Base-by-base conservation (phyloP, 2,888 invertebrate species). In the Lasioglossum leucozonium region DNA sequence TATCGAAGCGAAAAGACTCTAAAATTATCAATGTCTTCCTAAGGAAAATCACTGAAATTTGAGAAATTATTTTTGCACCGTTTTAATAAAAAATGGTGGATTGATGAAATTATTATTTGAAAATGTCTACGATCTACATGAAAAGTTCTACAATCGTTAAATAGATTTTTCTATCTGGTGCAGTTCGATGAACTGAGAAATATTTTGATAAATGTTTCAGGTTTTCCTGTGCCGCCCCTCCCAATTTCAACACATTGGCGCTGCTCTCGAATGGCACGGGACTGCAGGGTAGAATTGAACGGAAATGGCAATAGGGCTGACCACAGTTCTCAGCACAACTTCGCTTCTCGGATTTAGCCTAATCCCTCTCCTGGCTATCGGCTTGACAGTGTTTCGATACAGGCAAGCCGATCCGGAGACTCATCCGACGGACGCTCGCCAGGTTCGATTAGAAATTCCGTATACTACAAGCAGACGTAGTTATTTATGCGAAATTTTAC, bases 381-480 rank as follows among this genome's bases (percentile, higher is more conserved):
- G 98, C 92, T 96, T 98, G 94, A 97, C 98, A 91, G 97, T 97
- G 95, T 97, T 97, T 96, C 96, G 97, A 93, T 98, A 98, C 95
- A 96, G 97, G 94, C 96, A 96, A 93, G 96, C 97, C 92, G 98
- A 98, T 95, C 98, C 98, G 85, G 98, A 98, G 95, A 97, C 97
- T 44, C 97, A 97, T 94, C 96, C 97, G 81, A 96, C 96, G 90
- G 97, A 98, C 94, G 96, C 97, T 84, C 96, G 96, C 95, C 95
- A 96, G 95, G 98, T 98, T 95, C 96, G 96, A 84, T 42, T 40
- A 34, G 13, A 69, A 37, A 10, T 74, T 78, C 55, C 11, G 4
- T 58, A n/a, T 26, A 1, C 26, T 11, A 4, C 26, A 22, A 22
- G 22, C 6, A 22, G 51, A 44, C 4, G 16, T 44, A 44, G 44